Evolutionary conservation across 2,797 vertebrate genomes (phyloP).

Genomic region (Anguilla anguilla): DNA sequence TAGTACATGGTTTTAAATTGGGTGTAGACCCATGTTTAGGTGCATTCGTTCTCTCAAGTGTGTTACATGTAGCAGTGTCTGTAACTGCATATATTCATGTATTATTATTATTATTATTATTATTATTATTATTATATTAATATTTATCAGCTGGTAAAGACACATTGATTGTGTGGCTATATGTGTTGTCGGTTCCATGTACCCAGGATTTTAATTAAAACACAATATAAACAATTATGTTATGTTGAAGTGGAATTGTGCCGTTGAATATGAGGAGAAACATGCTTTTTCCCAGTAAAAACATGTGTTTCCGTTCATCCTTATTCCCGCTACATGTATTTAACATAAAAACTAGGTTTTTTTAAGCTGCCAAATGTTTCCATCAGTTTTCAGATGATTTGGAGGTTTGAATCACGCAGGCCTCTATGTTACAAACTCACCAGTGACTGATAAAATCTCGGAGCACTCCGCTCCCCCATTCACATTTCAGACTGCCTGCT

Average conservation of each 20-base stretch:
- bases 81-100: not conserved
- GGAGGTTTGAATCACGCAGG: not conserved
- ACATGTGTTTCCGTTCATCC: not conserved
- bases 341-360: constrained; percentile 10
- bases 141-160: not conserved
- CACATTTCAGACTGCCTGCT: constrained; percentile 59
- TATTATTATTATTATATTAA: not conserved
- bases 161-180: not conserved
- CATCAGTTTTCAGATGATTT: not conserved
- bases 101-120: too few species aligned
- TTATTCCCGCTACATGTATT: constrained; percentile 19
- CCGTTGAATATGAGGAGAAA: constrained; percentile 1
- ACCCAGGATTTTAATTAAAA: not conserved
- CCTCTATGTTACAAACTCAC: constrained; percentile 26
- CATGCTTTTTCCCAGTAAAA: not conserved
- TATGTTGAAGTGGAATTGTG: constrained; percentile 9
- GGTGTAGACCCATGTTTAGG: not conserved
- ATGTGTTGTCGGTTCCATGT: not conserved
- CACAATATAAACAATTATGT: not conserved
- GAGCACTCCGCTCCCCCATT: constrained; percentile 50
- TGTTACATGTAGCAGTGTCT: not conserved
- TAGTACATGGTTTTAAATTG: not conserved
- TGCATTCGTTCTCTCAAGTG: not conserved
- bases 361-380: constrained; percentile 1
- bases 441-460: constrained; percentile 21